These are phyloP conservation scores for Mythimna lalbum DNA, from an alignment of 2,888 invertebrate species.

Conservation along the genomic window DNA sequence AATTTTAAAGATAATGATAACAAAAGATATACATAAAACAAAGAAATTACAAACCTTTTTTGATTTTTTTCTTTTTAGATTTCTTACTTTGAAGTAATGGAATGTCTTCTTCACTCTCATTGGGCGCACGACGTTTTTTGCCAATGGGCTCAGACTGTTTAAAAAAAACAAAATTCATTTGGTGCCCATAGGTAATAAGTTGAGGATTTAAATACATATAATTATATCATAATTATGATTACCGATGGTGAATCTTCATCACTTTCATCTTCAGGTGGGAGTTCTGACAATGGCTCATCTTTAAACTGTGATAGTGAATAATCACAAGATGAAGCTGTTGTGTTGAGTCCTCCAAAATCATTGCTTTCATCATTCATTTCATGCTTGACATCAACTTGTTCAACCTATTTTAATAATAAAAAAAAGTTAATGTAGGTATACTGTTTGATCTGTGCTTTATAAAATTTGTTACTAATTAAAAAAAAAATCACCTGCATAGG, in stretches of 20 bases:
- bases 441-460: background rate
- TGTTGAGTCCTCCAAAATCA: constrained; percentile 82
- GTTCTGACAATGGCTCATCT: constrained; percentile 89
- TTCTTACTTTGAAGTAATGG: constrained; percentile 93
- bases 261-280: constrained; percentile 90
- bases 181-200: constrained; percentile 2
- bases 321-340: constrained; percentile 93
- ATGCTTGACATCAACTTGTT: constrained; percentile 82
- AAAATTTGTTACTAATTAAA: background rate
- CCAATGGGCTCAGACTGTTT: constrained; percentile 75
- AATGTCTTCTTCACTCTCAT: constrained; percentile 94
- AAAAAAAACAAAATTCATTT: constrained; percentile 21
- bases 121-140: constrained; percentile 80
- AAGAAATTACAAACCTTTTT: constrained; percentile 82
- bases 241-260: constrained; percentile 95
- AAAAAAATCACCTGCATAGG: constrained; percentile 79
- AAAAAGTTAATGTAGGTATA: too few species aligned
- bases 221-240: constrained; percentile 71
- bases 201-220: constrained; percentile 2
- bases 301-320: constrained; percentile 93
- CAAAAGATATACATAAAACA: background rate
- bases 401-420: constrained; percentile 70
- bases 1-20: background rate
- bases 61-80: constrained; percentile 91
- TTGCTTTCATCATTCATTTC: constrained; percentile 87